Conservation (phyloP, 2,113 vertebrate genomes). For the Ceyx margarethae region DNA sequence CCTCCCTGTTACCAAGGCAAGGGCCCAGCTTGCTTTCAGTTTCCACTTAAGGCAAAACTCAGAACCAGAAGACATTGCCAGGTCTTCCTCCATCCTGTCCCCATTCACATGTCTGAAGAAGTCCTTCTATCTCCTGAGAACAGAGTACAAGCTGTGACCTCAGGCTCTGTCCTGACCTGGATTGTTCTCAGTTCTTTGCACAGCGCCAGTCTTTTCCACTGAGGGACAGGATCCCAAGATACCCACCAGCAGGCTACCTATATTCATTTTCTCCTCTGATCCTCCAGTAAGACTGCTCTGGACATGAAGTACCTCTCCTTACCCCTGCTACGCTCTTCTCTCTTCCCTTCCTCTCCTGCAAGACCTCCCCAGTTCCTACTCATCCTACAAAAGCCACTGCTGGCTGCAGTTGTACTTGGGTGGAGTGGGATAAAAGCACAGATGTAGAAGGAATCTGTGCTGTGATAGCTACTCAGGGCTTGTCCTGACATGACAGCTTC, state of each 20-base stretch:
- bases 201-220: neutral
- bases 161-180: neutral
- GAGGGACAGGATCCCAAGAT: neutral
- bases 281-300: neutral
- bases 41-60: neutral
- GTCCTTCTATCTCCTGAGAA: neutral
- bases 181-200: neutral
- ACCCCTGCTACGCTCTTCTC: neutral
- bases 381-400: neutral
- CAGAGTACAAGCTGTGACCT: neutral
- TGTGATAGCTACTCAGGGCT: conserved; percentile 29
- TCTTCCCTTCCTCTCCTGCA: neutral
- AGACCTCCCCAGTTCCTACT: neutral
- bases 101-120: neutral
- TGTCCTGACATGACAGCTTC: conserved; percentile 56
- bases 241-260: neutral
- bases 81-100: neutral
- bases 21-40: neutral
- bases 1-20: neutral
- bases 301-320: neutral
- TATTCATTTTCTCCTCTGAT: neutral
- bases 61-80: neutral
- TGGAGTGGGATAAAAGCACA: conserved; percentile 35
- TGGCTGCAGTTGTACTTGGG: conserved; percentile 17
- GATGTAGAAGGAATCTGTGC: conserved; percentile 29